Evolutionary conservation across 2,797 vertebrate species (phyloP), one percentile per base, ranked within the genome.

Genomic region (Aphelocoma californica): DNA sequence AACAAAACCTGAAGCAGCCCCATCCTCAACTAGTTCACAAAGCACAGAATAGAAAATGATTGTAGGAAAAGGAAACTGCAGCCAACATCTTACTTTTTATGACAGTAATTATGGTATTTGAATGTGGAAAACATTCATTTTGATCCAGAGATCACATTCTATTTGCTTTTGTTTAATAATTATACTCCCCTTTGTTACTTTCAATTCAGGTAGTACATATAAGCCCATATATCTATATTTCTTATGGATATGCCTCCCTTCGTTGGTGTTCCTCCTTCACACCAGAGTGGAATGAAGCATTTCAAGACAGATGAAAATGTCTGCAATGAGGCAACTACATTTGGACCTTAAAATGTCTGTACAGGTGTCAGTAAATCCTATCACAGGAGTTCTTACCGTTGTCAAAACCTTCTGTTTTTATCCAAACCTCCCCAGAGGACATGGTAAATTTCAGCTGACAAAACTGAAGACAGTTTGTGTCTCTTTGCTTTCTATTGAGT

Each of bases 401-500:
- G 96, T 91, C 91, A 91, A 94, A 97, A 90, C 36, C 72, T 97
- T 92, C 70, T 97, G 93, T 40, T 97, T 97, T 97, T 89, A 95
- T 92, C 92, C 67, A 83, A 86, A 81, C 56, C 92, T 96, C 86
- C 91, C 74, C 29, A 67, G 74, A 95, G 69, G 82, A 77, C 72
- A 89, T 50, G 90, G 93, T 54, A 92, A 93, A 90, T 92, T 94
- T 95, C 67, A 93, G 81, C 75, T 84, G 86, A 79, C 69, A 88
- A 94, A 94, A 95, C 70, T 88, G 90, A 92, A 80, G 81, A 93
- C 94, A 74, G 90, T 94, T 94, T 75, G 87, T 89, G 81, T 96
- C 96, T 95, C 90, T 97, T 96, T 94, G 94, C 74, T 88, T 65
- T 96, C 97, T 97, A 98, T 96, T 98, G 97, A 98, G 97, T 94